These are phyloP conservation scores for Pandemis corylana DNA, from an alignment of 2,888 invertebrate species.

Conservation along the genomic window DNA sequence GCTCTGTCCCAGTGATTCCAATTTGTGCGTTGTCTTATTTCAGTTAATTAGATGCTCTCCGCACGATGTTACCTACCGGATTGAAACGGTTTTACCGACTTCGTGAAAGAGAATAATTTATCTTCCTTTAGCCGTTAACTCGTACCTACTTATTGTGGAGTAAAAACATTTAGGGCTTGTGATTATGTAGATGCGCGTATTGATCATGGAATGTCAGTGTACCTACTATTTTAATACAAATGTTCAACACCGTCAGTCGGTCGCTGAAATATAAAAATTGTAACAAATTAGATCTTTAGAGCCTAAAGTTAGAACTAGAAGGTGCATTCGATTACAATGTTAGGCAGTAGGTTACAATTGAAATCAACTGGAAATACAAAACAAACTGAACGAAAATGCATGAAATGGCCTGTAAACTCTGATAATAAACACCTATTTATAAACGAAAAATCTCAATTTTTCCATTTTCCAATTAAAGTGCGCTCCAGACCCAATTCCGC, in stretches of 20 bases:
- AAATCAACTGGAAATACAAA: neutral
- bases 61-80: conserved; percentile 45
- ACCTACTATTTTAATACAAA: too few species aligned
- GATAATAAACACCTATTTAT: neutral
- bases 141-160: neutral
- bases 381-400: neutral
- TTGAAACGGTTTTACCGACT: conserved; percentile 14
- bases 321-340: too few species aligned
- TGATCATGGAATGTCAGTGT: too few species aligned
- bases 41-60: conserved; percentile 67
- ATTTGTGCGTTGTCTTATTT: conserved; percentile 72
- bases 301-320: too few species aligned
- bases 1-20: conserved; percentile 56
- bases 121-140: neutral
- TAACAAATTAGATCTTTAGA: too few species aligned
- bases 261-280: too few species aligned
- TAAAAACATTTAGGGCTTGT: neutral
- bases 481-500: conserved; percentile 53
- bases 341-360: neutral
- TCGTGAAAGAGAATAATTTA: neutral
- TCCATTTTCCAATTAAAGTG: conserved; percentile 30
- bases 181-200: neutral
- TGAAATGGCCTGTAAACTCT: neutral
- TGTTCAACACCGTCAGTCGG: too few species aligned
- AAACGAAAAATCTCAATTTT: neutral